Percentiles rank a stretch among this genome's conserved stretches.
These are phyloP conservation scores for Sphaeridia pumilis DNA, from an alignment of 2,888 invertebrate species.

Conservation along the genomic window DNA sequence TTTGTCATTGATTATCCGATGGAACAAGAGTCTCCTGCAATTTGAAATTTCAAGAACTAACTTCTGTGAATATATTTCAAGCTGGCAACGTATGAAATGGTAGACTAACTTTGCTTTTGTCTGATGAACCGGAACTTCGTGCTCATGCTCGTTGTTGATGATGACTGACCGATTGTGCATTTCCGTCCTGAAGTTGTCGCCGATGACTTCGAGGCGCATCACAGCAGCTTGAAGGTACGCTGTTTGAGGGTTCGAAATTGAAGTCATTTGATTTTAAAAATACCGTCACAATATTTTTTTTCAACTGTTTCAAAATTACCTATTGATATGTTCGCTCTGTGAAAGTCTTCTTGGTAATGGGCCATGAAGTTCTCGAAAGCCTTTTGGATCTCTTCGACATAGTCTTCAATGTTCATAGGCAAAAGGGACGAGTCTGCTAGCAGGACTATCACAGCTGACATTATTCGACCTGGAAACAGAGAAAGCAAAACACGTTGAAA, in stretches of 20 bases:
- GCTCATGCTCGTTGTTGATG: constrained; percentile 22
- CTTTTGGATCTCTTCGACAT: constrained; percentile 35
- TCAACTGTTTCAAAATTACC: no score
- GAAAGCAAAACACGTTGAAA: no score
- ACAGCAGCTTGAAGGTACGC: constrained; percentile 36
- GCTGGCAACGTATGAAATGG: no score
- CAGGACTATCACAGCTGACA: constrained; percentile 31
- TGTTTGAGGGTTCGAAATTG: constrained; percentile 13
- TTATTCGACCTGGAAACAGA: constrained; percentile 33
- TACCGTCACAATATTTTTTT: no score
- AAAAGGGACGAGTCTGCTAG: constrained; percentile 34
- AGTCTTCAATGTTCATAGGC: constrained; percentile 36
- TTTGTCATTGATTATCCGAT: constrained; percentile 36
- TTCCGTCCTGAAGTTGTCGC: constrained; percentile 35
- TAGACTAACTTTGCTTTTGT: constrained; percentile 30
- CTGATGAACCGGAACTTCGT: constrained; percentile 24
- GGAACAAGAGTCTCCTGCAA: constrained; percentile 33
- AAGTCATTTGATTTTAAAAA: no score
- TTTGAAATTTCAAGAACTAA: no score
- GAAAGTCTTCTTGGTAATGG: constrained; percentile 35
- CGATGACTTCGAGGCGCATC: constrained; percentile 35
- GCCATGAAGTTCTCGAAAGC: constrained; percentile 33
- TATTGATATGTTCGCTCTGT: constrained; percentile 35
- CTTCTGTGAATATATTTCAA: no score
- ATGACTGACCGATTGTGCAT: constrained; percentile 32